These are phyloP conservation scores for Elaphurus davidianus DNA, from an alignment of 2,113 vertebrate genomes.

Conservation along the genomic window DNA sequence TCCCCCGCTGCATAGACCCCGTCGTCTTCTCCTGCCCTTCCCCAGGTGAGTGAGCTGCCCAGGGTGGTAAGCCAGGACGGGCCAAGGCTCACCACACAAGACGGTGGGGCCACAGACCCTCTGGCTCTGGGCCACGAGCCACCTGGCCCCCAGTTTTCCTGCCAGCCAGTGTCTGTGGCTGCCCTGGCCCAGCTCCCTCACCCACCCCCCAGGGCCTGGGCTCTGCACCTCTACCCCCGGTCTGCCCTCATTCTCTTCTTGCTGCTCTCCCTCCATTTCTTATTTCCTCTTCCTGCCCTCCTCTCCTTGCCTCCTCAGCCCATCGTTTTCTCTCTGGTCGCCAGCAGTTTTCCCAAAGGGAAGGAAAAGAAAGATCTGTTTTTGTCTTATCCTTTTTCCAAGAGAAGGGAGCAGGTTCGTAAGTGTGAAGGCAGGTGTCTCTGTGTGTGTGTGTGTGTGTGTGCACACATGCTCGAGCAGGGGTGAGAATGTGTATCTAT, in stretches of 20 bases:
- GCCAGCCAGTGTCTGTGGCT: not conserved
- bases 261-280: not conserved
- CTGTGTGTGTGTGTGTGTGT: not conserved
- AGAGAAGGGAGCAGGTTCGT: not conserved
- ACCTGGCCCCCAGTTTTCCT: not conserved
- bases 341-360: not conserved
- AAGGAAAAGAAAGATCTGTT: not conserved
- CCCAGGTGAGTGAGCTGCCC: slow-evolving; percentile 75
- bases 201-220: not conserved
- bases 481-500: not conserved
- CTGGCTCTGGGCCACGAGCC: not conserved
- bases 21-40: not conserved
- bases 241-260: not conserved
- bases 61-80: not conserved
- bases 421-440: not conserved
- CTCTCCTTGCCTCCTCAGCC: not conserved
- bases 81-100: not conserved
- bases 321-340: not conserved
- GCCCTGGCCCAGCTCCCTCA: not conserved
- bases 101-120: not conserved
- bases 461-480: not conserved
- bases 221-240: not conserved
- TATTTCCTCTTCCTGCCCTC: not conserved
- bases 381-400: not conserved
- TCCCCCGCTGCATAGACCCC: not conserved